These are phyloP conservation scores for Ectemnius continuus DNA, from an alignment of 2,888 invertebrate species.

Conservation along the genomic window DNA sequence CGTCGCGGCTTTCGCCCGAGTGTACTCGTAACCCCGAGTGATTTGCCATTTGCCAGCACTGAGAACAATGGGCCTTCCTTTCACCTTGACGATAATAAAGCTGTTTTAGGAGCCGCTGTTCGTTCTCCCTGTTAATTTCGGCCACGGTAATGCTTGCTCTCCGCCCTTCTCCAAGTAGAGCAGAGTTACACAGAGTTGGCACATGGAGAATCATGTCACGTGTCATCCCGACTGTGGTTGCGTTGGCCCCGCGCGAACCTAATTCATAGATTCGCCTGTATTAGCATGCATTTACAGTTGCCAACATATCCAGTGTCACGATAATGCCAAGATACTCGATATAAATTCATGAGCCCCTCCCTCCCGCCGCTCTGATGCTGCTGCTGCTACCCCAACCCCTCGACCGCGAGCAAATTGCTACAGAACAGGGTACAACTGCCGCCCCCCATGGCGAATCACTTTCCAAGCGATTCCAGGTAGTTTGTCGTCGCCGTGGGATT, in stretches of 20 bases:
- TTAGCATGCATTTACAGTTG: constrained; percentile 37
- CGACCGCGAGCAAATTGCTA: background rate
- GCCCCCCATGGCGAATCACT: background rate
- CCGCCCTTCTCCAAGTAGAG: constrained; percentile 34
- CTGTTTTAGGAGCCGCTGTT: background rate
- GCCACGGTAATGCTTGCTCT: background rate
- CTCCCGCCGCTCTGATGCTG: too few species aligned
- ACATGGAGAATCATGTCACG: constrained; percentile 52
- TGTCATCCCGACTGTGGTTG: constrained; percentile 39
- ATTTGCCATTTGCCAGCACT: background rate
- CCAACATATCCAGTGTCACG: constrained; percentile 23
- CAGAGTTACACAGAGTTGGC: constrained; percentile 43
- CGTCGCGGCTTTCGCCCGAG: too few species aligned
- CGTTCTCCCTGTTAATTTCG: constrained; percentile 14
- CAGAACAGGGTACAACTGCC: background rate
- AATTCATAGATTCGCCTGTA: constrained; percentile 31
- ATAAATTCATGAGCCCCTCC: constrained; percentile 23
- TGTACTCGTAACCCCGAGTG: too few species aligned
- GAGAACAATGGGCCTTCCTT: background rate
- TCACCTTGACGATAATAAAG: background rate
- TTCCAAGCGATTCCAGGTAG: background rate
- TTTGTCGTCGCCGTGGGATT: background rate
- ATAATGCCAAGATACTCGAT: constrained; percentile 23
- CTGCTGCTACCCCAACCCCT: background rate
- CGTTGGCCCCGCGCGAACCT: constrained; percentile 22